phyloP scores from a whole-genome alignment of 2,113 vertebrate genomes.

The Rhagologus leucostigma region DNA sequence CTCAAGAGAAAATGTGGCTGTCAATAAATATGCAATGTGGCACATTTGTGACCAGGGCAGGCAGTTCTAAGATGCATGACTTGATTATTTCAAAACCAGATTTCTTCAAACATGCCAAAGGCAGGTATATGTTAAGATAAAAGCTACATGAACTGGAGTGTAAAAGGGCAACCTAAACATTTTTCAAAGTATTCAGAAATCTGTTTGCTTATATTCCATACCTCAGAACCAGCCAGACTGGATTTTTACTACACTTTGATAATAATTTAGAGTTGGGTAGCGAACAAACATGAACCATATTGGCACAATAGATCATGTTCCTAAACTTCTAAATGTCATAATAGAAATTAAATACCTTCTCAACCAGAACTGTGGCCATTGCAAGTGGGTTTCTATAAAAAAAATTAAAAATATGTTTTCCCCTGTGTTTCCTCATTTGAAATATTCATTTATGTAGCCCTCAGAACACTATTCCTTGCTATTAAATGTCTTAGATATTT shows the following conservation, averaged over 20 bases:
- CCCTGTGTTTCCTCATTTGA: neutral
- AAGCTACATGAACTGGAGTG: neutral
- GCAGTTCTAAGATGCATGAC: neutral
- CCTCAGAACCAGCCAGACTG: neutral
- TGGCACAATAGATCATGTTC: neutral
- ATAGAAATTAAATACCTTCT: neutral
- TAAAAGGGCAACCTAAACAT: neutral
- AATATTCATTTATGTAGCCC: neutral
- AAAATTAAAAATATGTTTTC: neutral
- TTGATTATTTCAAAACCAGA: constrained; percentile 8
- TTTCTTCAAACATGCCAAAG: neutral
- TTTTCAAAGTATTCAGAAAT: neutral
- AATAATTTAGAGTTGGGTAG: neutral
- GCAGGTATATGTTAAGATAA: neutral
- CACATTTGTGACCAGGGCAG: neutral
- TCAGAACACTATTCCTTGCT: neutral
- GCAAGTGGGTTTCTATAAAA: neutral
- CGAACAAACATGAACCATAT: neutral
- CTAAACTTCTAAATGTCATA: neutral
- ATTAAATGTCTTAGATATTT: neutral
- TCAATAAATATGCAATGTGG: neutral
- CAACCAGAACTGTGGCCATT: neutral
- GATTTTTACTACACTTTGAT: neutral
- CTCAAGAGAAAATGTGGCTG: neutral
- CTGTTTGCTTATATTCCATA: neutral